Evolutionary conservation across 2,888 invertebrate species (phyloP), one percentile per base, ranked within the genome.

Genomic region (Drosophila merina): DNA sequence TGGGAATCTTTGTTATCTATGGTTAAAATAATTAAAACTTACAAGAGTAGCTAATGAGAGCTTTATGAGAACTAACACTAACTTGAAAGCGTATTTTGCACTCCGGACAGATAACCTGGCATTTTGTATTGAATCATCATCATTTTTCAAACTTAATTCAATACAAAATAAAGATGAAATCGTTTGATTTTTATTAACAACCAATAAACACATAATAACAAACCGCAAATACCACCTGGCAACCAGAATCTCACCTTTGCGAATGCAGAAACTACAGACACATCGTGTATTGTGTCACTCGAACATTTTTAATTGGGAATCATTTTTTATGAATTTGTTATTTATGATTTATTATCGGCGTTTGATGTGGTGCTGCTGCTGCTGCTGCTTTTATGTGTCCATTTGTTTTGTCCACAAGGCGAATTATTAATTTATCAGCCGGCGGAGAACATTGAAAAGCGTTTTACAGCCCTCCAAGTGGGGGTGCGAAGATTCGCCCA

Each of bases 301-400:
- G 59, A 63, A 42, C 49, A 49, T 44, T 55, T 57, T 63, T 64
- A 73, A 84, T 84, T 73, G 52, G 72, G 69, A 45, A 31, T 63
- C 45, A 51, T 74, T 54, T 82, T 38, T 74, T 54, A 78, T 33
- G 38, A 51, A 25, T 57, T 45, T 70, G 40, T 69, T 59, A 57
- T 58, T 57, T 74, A 66, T 88, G 88, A 86, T 88, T 88, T 86
- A 85, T 82, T 45, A 40, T 30, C 67, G 54, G 64, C 77, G 75
- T 87, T 86, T 86, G 86, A 86, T 85, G 82, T 81, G 75, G 70
- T 72, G 66, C 20, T 20, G 75, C 70, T 72, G 66, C 76, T 52
- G 70, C 25, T 47, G 63, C 66, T 72, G 60, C 56, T 74, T 88
- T 80, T 79, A 59, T 83, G 88, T 69, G 73, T 70, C 74, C 79